Conservation (phyloP, 2,113 vertebrate genomes). For the Hystrix brachyura region DNA sequence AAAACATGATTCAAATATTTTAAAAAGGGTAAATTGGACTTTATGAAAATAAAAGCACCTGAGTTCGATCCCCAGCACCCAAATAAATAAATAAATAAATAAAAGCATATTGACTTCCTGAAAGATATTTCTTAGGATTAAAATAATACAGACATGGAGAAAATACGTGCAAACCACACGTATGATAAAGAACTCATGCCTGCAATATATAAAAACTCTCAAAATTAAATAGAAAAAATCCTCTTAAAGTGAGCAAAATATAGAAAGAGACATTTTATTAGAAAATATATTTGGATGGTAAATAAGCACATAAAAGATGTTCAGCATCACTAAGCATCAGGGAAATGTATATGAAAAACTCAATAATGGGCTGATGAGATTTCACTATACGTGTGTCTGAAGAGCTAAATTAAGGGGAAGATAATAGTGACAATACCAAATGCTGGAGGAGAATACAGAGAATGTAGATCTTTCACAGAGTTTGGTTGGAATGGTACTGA, state of each 20-base stretch:
- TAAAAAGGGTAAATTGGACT: not conserved
- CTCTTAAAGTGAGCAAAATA: not conserved
- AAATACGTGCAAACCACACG: not conserved
- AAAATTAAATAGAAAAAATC: not conserved
- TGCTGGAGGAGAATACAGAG: not conserved
- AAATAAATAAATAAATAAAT: not conserved
- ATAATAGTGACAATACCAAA: not conserved
- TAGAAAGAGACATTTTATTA: not conserved
- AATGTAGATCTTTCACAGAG: not conserved
- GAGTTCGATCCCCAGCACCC: too few relatives aligned
- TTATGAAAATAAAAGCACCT: not conserved
- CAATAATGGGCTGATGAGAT: not conserved
- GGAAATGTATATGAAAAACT: not conserved
- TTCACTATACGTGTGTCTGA: not conserved
- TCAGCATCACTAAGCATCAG: not conserved
- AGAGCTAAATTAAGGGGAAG: not conserved
- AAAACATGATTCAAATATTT: not conserved
- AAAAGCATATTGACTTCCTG: not conserved
- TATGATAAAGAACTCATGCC: not conserved
- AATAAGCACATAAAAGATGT: not conserved
- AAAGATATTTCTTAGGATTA: not conserved
- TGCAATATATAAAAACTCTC: not conserved
- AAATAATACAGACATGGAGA: not conserved
- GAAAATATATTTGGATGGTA: not conserved
- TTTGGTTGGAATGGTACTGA: not conserved